Base-by-base conservation (phyloP, 64 coral and sea anemone species). In the Pocillopora damicornis region DNA sequence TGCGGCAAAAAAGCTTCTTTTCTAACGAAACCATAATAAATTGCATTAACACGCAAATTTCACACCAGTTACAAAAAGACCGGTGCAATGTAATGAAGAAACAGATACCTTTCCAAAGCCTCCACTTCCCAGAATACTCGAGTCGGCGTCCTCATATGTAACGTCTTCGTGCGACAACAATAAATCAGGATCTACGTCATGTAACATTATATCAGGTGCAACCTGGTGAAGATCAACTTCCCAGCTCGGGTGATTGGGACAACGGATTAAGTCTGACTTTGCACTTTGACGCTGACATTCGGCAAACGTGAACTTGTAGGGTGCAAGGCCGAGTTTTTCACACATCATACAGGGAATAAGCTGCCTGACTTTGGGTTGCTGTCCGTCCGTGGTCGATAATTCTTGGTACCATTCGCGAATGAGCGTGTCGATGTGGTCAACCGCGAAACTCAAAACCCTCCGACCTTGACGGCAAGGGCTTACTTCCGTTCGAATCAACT, bases 331-430 rank as follows among this genome's bases (percentile, higher is more conserved):
- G 17, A 87, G 68, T n/a, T 83, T 76, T 30, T 96, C 91, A 60
- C 94, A 96, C 15, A 90, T 72, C 5, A 87, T 38, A 61, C 94
- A 96, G 9, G 94, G 94, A 16, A 96, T 90, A 16, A 63, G 80
- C 88, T 96, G 94, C 60, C 88, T 88, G 15, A 96, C 94, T 22
- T 80, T 69, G 45, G 88, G 94, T 36, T 91, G 76, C 5, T 25
- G 72, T 9, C 94, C 94, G 34, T 96, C 92, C 58, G 87, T 94
- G 11, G 68, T 71, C 23, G 92, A 76, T 3, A 94, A 78, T 17
- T 89, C 90, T 1, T 93, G 96, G 74, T 95, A 95, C 96, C 96
- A 98, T 63, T 98, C 96, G n/a, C 90, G 88, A 60, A 95, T 92
- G 37, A 98, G 81, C 6, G 96, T 98, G 30, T 98, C 96, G 22